These are phyloP conservation scores for Andricus quercusramuli DNA, from an alignment of 2,888 invertebrate genomes.

Conservation along the genomic window DNA sequence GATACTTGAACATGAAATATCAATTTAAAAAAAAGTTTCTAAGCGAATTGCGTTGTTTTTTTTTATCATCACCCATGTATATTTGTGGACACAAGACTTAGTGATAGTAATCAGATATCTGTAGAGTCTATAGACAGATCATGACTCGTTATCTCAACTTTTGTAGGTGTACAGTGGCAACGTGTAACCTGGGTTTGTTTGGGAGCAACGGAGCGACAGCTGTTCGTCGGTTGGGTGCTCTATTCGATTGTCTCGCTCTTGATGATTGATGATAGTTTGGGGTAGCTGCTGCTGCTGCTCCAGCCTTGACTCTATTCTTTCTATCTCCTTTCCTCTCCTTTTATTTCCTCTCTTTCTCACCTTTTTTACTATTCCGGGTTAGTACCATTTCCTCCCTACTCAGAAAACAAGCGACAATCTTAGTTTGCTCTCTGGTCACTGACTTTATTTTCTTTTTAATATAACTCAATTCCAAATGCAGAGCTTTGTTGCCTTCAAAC, in stretches of 20 bases:
- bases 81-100: slow-evolving; percentile 20
- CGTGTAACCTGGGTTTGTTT: slow-evolving; percentile 70
- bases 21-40: too few species aligned
- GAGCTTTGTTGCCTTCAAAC: not conserved
- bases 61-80: not conserved
- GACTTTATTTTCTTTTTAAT: not conserved
- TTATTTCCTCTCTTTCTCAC: slow-evolving; percentile 50
- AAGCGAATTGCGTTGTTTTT: too few species aligned
- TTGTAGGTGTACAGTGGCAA: slow-evolving; percentile 61
- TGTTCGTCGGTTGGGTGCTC: slow-evolving; percentile 79
- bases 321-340: slow-evolving; percentile 63
- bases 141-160: not conserved
- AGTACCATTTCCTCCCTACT: slow-evolving; percentile 47
- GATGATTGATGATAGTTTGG: slow-evolving; percentile 83
- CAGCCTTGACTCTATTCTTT: slow-evolving; percentile 66
- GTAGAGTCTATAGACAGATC: not conserved
- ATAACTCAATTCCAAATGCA: not conserved
- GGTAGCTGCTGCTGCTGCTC: slow-evolving; percentile 72
- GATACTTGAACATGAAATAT: too few species aligned
- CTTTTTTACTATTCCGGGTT: slow-evolving; percentile 45
- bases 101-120: not conserved
- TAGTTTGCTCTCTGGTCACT: not conserved
- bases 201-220: slow-evolving; percentile 80
- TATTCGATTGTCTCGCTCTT: slow-evolving; percentile 81
- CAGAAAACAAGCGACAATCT: not conserved